A percentile compares a stretch with the other conserved stretches of the same genome.
These are phyloP conservation scores for Dromius quadrimaculatus DNA, from an alignment of 2,888 invertebrate species.

Conservation along the genomic window DNA sequence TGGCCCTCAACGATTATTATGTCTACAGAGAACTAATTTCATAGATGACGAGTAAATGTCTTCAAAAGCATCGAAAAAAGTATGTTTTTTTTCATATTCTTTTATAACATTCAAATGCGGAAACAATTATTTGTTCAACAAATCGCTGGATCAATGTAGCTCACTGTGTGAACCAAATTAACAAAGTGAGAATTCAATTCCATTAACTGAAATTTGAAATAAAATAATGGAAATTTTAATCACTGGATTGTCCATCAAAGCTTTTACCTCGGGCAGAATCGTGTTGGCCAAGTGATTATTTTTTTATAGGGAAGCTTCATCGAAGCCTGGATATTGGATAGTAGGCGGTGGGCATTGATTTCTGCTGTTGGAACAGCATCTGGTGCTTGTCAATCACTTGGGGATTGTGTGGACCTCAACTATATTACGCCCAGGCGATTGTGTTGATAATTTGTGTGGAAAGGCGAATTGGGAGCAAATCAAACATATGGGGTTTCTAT, in stretches of 20 bases:
- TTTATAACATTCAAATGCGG: too few relatives aligned
- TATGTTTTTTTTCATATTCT: too few relatives aligned
- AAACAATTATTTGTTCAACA: too few relatives aligned
- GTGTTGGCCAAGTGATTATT: slow-evolving; percentile 28
- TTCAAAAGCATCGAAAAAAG: too few relatives aligned
- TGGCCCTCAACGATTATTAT: too few relatives aligned
- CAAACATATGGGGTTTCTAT: too few relatives aligned
- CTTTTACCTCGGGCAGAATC: not conserved
- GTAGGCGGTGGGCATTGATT: slow-evolving; percentile 32
- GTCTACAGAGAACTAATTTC: too few relatives aligned
- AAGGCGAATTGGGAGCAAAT: too few relatives aligned
- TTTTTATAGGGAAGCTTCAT: slow-evolving; percentile 30
- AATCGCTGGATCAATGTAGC: slow-evolving; percentile 1
- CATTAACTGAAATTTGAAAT: slow-evolving; percentile 12
- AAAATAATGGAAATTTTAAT: slow-evolving; percentile 22
- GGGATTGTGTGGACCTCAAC: not conserved
- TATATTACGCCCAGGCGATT: too few relatives aligned
- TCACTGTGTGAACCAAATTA: slow-evolving; percentile 4
- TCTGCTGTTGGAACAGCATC: slow-evolving; percentile 16
- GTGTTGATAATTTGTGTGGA: too few relatives aligned
- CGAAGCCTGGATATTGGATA: slow-evolving; percentile 44
- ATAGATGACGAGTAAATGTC: too few relatives aligned
- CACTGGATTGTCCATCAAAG: slow-evolving; percentile 27
- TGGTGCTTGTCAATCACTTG: slow-evolving; percentile 41
- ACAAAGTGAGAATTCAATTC: slow-evolving; percentile 11